Evolutionary conservation across 2,888 invertebrate species (phyloP).

Genomic region (Andrena bucephala): DNA sequence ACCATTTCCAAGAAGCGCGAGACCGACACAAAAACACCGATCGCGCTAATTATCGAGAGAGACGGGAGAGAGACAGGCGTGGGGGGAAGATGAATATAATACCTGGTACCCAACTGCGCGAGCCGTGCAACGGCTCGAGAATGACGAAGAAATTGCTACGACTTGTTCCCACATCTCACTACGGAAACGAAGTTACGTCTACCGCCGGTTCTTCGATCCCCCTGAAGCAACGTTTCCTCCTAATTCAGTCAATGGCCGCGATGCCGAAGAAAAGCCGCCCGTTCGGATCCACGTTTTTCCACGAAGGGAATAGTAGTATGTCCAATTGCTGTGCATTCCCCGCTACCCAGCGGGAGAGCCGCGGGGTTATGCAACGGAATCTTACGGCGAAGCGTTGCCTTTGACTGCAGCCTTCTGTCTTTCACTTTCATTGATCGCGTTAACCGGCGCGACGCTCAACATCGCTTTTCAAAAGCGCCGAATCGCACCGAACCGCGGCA

Average conservation of each 20-base stretch:
- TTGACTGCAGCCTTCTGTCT: neutral
- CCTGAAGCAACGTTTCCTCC: slow-evolving; percentile 3
- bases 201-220: slow-evolving; percentile 6
- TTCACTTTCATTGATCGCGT: neutral
- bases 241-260: neutral
- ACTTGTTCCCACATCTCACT: slow-evolving; percentile 1
- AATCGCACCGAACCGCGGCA: slow-evolving; percentile 33
- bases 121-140: too few relatives aligned
- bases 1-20: too few relatives aligned
- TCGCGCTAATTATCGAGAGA: too few relatives aligned
- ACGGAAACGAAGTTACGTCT: slow-evolving; percentile 14
- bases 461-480: neutral
- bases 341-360: neutral
- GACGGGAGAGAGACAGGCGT: too few relatives aligned
- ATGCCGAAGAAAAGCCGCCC: neutral
- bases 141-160: neutral
- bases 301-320: neutral
- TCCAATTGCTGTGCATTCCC: neutral
- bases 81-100: too few relatives aligned
- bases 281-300: slow-evolving; percentile 2
- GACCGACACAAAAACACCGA: too few relatives aligned
- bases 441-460: neutral
- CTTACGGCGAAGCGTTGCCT: neutral
- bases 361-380: neutral
- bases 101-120: too few relatives aligned